Evolutionary conservation across 1,140 invertebrate genomes (phyloP).

Genomic region (Odontomachus brunneus): DNA sequence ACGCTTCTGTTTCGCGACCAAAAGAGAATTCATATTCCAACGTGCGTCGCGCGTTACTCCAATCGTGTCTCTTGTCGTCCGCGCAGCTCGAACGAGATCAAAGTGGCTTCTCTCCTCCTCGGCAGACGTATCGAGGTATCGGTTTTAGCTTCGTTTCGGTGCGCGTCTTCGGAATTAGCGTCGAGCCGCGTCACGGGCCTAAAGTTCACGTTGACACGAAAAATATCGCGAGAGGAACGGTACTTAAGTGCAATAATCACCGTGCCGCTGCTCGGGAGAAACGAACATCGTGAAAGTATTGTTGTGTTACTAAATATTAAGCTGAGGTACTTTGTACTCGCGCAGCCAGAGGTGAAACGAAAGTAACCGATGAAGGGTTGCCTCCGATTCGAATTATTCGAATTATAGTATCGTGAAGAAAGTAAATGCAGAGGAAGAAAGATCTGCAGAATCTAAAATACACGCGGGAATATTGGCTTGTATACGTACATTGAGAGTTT

Average conservation of each 20-base stretch:
- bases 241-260: constrained; percentile 45
- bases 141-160: background rate
- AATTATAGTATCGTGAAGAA: no score
- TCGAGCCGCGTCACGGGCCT: constrained; percentile 11
- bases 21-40: background rate
- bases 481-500: no score
- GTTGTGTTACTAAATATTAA: constrained; percentile 74
- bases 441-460: no score
- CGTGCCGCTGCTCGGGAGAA: constrained; percentile 40
- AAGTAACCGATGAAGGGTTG: constrained; percentile 59
- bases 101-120: no score
- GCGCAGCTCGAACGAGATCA: no score
- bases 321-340: constrained; percentile 52
- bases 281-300: constrained; percentile 75
- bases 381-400: no score
- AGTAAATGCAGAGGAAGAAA: no score
- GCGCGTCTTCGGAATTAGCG: background rate
- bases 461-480: no score
- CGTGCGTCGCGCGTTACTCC: no score
- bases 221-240: constrained; percentile 44
- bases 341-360: constrained; percentile 44
- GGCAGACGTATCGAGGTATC: no score
- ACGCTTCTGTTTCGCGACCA: constrained; percentile 34
- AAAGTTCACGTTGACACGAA: constrained; percentile 26
- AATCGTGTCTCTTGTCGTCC: no score